Percentiles rank a stretch among this genome's conserved stretches.
Conservation (phyloP, 1,140 invertebrate genomes). For the Caenorhabditis briggsae region DNA sequence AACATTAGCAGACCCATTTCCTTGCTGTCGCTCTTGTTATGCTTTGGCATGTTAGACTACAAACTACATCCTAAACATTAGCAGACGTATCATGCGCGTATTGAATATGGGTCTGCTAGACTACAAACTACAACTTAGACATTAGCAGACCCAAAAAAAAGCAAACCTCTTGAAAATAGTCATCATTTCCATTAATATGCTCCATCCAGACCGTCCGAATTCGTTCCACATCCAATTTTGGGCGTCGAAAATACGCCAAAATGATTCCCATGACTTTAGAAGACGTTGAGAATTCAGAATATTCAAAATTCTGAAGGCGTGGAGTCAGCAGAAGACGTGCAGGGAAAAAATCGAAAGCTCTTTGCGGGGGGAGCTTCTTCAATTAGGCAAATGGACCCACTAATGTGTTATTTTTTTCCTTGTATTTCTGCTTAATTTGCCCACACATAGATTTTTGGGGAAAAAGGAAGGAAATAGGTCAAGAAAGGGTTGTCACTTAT, state of each 20-base stretch:
- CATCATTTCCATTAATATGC: slow-evolving; percentile 36
- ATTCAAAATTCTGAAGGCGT: neutral
- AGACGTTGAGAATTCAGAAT: neutral
- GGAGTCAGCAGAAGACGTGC: neutral
- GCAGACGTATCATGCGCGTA: too few species aligned
- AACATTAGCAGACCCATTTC: too few species aligned
- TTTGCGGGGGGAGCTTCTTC: neutral
- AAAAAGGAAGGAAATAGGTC: too few species aligned
- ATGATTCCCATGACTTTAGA: neutral
- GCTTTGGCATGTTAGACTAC: too few species aligned
- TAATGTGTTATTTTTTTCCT: slow-evolving; percentile 1
- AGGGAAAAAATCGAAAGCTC: too few species aligned
- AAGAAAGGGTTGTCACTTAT: too few species aligned
- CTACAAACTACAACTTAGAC: neutral
- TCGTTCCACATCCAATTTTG: neutral
- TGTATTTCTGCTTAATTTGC: too few species aligned
- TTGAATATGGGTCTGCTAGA: too few species aligned
- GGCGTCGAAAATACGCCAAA: slow-evolving; percentile 29
- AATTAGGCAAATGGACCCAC: neutral
- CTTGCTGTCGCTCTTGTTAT: too few species aligned
- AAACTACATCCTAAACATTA: too few species aligned
- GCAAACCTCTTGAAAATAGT: slow-evolving; percentile 35
- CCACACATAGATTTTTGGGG: neutral
- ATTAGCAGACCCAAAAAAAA: neutral
- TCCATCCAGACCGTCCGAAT: slow-evolving; percentile 19